phyloP scores from a whole-genome alignment of 2,888 invertebrate genomes.

The Chrysotoxum bicinctum region DNA sequence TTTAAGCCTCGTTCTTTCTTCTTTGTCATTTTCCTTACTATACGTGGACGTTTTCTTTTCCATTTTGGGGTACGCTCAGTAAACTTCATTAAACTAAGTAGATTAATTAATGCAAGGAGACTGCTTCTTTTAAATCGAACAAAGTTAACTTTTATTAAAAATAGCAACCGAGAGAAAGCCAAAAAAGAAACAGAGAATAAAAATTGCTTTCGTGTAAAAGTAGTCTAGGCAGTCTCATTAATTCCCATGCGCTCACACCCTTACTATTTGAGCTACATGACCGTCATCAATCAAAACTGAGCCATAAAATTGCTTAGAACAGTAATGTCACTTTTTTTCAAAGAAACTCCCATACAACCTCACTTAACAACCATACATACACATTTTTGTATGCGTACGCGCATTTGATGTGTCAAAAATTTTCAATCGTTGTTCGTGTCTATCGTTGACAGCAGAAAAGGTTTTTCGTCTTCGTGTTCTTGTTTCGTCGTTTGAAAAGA shows the following conservation, averaged over 20 bases:
- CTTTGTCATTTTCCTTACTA: no score
- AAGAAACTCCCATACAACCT: constrained; percentile 47
- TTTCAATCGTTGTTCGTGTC: constrained; percentile 59
- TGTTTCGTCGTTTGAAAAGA: constrained; percentile 47
- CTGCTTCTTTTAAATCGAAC: no score
- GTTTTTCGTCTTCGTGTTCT: constrained; percentile 60
- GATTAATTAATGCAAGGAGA: no score
- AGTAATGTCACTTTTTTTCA: constrained; percentile 38
- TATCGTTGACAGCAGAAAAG: constrained; percentile 54
- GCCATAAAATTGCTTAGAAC: constrained; percentile 4
- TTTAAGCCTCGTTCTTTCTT: no score
- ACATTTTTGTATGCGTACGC: constrained; percentile 51
- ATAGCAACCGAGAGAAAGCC: no score
- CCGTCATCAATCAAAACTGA: constrained; percentile 39
- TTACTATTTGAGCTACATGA: constrained; percentile 39
- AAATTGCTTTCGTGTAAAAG: no score
- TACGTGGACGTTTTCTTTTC: no score
- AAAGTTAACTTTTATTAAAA: no score
- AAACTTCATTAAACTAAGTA: no score
- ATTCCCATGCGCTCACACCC: constrained; percentile 12
- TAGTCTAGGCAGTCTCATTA: no score
- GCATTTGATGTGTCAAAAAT: constrained; percentile 79
- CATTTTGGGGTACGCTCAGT: no score
- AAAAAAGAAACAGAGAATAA: no score
- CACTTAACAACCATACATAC: constrained; percentile 9